Conservation (phyloP, 2,113 vertebrate genomes). For the Nycticryphes semicollaris region DNA sequence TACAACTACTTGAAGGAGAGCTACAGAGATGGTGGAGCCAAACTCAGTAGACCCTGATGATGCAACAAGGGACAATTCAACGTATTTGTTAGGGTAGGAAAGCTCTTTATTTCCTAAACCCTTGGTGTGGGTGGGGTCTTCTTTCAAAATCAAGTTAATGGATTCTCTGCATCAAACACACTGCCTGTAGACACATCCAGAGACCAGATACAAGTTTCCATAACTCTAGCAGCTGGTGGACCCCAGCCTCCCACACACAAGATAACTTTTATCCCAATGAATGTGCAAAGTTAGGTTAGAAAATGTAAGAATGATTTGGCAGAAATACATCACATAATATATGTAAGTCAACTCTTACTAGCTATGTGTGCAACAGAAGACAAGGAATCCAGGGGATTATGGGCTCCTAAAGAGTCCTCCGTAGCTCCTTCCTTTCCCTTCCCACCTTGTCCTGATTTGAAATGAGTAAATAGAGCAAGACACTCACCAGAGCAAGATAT, state of each 20-base stretch:
- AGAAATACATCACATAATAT: not conserved
- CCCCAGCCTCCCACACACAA: not conserved
- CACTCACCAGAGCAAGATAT: not conserved
- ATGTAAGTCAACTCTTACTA: rapidly evolving
- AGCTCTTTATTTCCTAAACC: not conserved
- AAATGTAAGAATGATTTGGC: not conserved
- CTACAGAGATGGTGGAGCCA: not conserved
- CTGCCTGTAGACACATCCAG: not conserved
- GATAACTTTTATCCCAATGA: not conserved
- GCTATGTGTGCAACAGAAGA: not conserved
- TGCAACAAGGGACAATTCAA: not conserved
- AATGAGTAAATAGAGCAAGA: not conserved
- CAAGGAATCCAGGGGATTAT: not conserved
- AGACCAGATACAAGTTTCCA: not conserved
- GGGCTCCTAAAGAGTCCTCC: not conserved
- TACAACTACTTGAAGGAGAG: not conserved
- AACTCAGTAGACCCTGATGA: not conserved
- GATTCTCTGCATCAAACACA: not conserved
- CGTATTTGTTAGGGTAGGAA: not conserved
- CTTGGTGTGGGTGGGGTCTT: not conserved
- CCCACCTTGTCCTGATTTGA: not conserved
- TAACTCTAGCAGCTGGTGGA: not conserved
- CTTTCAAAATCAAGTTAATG: not conserved
- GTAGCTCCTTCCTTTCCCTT: not conserved
- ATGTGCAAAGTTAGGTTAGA: not conserved